Percentiles rank a stretch among this genome's conserved stretches.
phyloP scores from a whole-genome alignment of 2,797 vertebrate species.

The Rhinoraja longicauda region DNA sequence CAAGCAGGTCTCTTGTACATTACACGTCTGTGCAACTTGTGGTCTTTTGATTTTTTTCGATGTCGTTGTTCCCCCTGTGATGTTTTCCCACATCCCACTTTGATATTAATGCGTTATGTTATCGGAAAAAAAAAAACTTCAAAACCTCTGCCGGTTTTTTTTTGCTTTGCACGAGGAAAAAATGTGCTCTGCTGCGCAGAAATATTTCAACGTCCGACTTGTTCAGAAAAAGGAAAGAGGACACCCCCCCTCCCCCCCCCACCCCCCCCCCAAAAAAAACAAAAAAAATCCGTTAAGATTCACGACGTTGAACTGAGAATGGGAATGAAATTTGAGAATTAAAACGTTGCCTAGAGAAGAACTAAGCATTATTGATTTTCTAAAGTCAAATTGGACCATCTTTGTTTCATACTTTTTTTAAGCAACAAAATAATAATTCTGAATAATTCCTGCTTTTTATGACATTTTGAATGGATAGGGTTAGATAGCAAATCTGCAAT shows the following conservation, averaged over 20 bases:
- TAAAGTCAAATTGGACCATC: background rate
- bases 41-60: background rate
- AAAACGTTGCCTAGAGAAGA: background rate
- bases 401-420: constrained; percentile 33
- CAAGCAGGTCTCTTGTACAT: constrained; percentile 33
- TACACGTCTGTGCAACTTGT: background rate
- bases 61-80: background rate
- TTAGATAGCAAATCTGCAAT: constrained; percentile 29
- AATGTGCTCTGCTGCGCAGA: constrained; percentile 18
- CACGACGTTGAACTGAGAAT: background rate
- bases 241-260: background rate
- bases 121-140: background rate
- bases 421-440: background rate
- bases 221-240: constrained; percentile 29
- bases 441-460: constrained; percentile 34
- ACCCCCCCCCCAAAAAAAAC: too few species aligned
- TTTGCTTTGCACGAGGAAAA: constrained; percentile 21
- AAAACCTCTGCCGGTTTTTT: constrained; percentile 22
- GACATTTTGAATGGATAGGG: constrained; percentile 32
- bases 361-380: constrained; percentile 2
- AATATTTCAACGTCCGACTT: constrained; percentile 28
- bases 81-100: background rate
- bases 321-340: background rate
- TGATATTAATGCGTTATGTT: constrained; percentile 17
- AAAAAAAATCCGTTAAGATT: background rate